Percentiles rank a stretch among this genome's conserved stretches.
phyloP scores from a whole-genome alignment of 37 sponge, comb jelly and placozoan species.

The Agelas oroides region DNA sequence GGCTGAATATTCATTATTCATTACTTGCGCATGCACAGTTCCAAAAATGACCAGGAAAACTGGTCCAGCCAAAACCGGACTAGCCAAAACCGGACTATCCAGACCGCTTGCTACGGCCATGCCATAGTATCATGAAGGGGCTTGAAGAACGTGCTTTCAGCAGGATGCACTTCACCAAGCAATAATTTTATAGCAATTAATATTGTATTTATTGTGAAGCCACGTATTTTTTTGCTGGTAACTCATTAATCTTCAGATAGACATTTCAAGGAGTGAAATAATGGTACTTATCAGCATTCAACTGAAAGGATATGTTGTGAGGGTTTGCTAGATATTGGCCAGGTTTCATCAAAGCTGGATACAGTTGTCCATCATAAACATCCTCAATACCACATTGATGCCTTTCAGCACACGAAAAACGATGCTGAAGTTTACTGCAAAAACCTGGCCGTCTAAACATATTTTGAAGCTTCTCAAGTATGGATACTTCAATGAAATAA shows the following conservation, averaged over 20 bases:
- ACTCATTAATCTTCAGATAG: constrained; percentile 27
- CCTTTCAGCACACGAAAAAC: neutral
- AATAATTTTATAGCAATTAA: constrained; percentile 32
- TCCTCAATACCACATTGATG: neutral
- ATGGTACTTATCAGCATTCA: constrained; percentile 31
- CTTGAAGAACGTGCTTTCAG: constrained; percentile 4
- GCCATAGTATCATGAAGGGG: neutral
- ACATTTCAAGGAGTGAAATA: constrained; percentile 17
- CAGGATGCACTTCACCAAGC: constrained; percentile 11
- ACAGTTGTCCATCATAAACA: constrained; percentile 21
- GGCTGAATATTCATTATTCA: too few relatives aligned
- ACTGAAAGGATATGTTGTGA: constrained; percentile 15
- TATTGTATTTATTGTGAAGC: neutral
- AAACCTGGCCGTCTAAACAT: neutral
- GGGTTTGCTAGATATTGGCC: neutral
- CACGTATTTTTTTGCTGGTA: constrained; percentile 10
- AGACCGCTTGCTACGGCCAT: too few relatives aligned
- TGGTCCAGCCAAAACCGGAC: too few relatives aligned
- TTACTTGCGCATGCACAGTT: too few relatives aligned
- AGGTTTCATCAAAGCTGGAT: neutral
- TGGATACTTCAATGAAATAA: too few relatives aligned
- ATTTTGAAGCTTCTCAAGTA: constrained; percentile 2
- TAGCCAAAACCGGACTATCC: too few relatives aligned
- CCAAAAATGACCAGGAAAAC: too few relatives aligned
- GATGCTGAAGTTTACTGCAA: neutral